A percentile compares a stretch with the other conserved stretches of the same genome.
Conservation (phyloP, 1,140 invertebrate genomes). For the Anadara kagoshimensis region DNA sequence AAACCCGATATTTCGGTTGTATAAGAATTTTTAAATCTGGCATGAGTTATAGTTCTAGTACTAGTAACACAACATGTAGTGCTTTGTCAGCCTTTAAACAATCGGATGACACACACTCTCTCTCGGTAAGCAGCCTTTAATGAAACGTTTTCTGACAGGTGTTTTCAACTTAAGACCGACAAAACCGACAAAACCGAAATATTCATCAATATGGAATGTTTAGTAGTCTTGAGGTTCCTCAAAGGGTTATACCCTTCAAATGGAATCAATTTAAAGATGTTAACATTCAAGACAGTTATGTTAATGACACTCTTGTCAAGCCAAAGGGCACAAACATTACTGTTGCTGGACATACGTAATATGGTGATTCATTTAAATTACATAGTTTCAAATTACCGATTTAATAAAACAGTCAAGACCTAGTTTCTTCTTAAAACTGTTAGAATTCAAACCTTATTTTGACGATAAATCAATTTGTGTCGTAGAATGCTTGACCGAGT, state of each 20-base stretch:
- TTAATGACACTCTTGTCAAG: slow-evolving; percentile 29
- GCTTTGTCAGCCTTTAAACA: slow-evolving; percentile 1
- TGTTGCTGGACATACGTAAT: slow-evolving; percentile 18
- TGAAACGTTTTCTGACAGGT: slow-evolving; percentile 26
- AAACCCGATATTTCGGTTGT: slow-evolving; percentile 7
- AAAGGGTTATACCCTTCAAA: slow-evolving; percentile 14
- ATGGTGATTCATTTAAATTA: no score
- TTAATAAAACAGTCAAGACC: no score
- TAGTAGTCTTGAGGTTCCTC: slow-evolving; percentile 33
- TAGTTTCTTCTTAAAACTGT: no score
- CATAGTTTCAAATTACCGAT: no score
- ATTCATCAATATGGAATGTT: slow-evolving; percentile 44
- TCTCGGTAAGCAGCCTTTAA: not conserved
- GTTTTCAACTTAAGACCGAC: slow-evolving; percentile 29
- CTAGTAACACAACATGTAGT: slow-evolving; percentile 8
- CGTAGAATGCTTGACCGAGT: not conserved
- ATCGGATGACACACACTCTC: not conserved
- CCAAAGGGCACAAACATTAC: slow-evolving; percentile 30
- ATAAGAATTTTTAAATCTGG: not conserved
- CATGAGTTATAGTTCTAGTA: slow-evolving; percentile 4
- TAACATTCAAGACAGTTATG: slow-evolving; percentile 30
- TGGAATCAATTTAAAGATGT: slow-evolving; percentile 16
- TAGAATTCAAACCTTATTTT: not conserved
- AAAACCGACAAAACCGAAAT: no score
- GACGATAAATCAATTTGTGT: slow-evolving; percentile 1